Evolutionary conservation across 2,113 vertebrate species (phyloP), one percentile per base, ranked within the genome.

Genomic region (Myotis yumanensis): DNA sequence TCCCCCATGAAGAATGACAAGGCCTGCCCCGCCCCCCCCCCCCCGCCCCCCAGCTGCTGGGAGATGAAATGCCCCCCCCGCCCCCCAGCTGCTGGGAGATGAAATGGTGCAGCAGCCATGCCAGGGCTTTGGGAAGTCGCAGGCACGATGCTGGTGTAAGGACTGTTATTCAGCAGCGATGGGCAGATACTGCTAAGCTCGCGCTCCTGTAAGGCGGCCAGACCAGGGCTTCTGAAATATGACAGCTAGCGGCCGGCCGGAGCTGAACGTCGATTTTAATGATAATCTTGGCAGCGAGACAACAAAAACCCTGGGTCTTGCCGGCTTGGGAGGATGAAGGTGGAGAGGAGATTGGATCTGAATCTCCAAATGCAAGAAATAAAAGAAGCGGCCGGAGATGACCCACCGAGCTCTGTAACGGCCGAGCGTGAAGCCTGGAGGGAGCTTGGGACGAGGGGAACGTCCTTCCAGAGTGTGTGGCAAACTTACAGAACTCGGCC

Each of bases 231-330:
- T 71, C 72, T 43, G 71, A 85, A 91, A 85, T 30, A 25, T 0
- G 1, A 30, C n/a, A 11, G 81, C 68, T 37, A 14, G 14, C 12
- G 25, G 20, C 64, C 18, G 35, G 32, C 35, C 0, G 4, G 37
- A n/a, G 93, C 89, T 7, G 79, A 80, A 46, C 25, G 1, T 85
- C 87, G 20, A 37, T 85, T 23, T 73, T 54, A 87, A 81, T 35
- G 81, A 46, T 88, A 59, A 90, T 77, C 79, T 68, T 89, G 89
- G 73, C 77, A 85, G 79, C 52, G 37, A 73, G 62, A 84, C 69
- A 40, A 91, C 62, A 48, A 90, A 64, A n/a, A 81, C 82, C 69
- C 22, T 15, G 28, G 30, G 25, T 84, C 87, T 81, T 93, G 43
- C 85, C 81, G 75, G 89, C 91, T 48, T 68, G 68, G 51, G 48